These are phyloP conservation scores for Parnassius smintheus DNA, from an alignment of 2,888 invertebrate genomes.

Conservation along the genomic window DNA sequence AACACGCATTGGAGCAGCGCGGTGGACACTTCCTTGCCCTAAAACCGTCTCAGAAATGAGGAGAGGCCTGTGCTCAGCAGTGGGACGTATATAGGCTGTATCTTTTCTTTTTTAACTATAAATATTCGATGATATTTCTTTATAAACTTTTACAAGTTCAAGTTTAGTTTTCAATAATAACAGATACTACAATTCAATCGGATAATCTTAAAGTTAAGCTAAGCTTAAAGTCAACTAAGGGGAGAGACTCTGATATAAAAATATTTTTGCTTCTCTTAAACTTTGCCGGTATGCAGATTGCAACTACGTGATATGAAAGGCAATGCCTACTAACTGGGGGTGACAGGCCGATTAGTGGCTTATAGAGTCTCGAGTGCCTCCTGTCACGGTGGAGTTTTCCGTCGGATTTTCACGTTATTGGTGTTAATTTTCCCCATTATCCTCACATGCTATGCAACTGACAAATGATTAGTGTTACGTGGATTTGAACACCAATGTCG, in stretches of 20 bases:
- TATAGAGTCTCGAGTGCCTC: slow-evolving; percentile 27
- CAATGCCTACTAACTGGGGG: slow-evolving; percentile 55
- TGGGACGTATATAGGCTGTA: no score
- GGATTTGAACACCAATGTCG: not conserved
- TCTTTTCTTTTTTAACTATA: no score
- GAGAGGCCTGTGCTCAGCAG: no score
- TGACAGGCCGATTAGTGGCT: slow-evolving; percentile 73
- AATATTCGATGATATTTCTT: no score
- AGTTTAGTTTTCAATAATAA: no score
- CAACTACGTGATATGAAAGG: slow-evolving; percentile 71
- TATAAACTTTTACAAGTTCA: no score
- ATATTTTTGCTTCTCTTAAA: slow-evolving; percentile 28
- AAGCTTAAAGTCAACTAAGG: slow-evolving; percentile 28
- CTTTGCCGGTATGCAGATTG: slow-evolving; percentile 64
- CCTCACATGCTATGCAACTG: not conserved
- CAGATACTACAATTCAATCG: no score
- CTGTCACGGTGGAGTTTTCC: slow-evolving; percentile 25
- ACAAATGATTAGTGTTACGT: slow-evolving; percentile 1
- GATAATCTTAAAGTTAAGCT: slow-evolving; percentile 5
- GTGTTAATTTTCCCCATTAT: slow-evolving; percentile 24
- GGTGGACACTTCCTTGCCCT: no score
- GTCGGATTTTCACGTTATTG: slow-evolving; percentile 21
- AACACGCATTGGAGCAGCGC: no score
- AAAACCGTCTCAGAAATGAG: no score
- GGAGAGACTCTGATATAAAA: slow-evolving; percentile 15